Conservation (phyloP, 1,140 invertebrate species). For the Trypoxylus dichotomus region DNA sequence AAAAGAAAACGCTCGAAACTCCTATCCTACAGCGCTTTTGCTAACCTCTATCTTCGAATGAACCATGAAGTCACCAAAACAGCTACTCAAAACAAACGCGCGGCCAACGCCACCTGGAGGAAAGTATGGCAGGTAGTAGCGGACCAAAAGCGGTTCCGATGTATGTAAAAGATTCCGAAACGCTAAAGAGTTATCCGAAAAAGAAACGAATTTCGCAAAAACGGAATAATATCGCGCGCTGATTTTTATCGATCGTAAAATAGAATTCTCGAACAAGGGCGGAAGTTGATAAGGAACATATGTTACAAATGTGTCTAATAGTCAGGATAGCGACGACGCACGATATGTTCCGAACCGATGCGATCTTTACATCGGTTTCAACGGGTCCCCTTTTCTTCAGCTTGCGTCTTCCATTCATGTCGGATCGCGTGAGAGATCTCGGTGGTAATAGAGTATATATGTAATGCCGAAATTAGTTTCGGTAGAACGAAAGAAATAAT, state of each 20-base stretch:
- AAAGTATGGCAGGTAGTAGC: not conserved
- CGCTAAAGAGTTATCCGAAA: not conserved
- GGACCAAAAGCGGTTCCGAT: not conserved
- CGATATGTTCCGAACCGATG: not conserved
- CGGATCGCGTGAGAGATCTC: not conserved
- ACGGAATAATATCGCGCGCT: not conserved
- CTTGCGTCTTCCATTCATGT: not conserved
- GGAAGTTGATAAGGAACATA: not conserved
- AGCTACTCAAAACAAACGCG: constrained; percentile 5
- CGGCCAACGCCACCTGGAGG: not conserved
- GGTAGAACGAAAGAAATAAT: too few relatives aligned
- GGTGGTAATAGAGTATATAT: not conserved
- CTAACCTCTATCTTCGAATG: constrained; percentile 3
- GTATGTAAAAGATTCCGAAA: not conserved
- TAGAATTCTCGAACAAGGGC: not conserved
- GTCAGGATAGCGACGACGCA: not conserved
- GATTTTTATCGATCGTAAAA: not conserved
- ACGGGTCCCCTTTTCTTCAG: too few relatives aligned
- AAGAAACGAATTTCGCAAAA: not conserved
- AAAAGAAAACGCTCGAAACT: not conserved
- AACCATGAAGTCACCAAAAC: not conserved
- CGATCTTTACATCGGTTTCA: not conserved
- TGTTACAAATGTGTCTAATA: not conserved
- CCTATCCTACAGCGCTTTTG: not conserved
- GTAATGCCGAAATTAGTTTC: too few relatives aligned